These are phyloP conservation scores for Cyanoderma ruficeps DNA, from an alignment of 2,113 vertebrate species.

Conservation along the genomic window DNA sequence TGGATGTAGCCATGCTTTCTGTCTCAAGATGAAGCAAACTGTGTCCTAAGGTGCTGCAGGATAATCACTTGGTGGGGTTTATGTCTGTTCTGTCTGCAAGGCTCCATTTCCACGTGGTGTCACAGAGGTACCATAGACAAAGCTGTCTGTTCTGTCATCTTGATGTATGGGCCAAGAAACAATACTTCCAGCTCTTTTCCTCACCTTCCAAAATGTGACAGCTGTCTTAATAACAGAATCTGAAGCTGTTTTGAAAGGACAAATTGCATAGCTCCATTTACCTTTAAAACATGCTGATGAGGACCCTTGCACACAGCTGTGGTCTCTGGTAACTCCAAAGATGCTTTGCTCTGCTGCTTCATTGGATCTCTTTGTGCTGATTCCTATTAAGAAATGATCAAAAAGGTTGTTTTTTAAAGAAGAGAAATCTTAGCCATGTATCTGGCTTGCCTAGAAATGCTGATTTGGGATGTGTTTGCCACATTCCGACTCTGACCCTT, in stretches of 20 bases:
- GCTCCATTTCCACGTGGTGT: background rate
- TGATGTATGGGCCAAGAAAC: background rate
- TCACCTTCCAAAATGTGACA: background rate
- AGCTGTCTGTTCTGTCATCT: background rate
- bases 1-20: background rate
- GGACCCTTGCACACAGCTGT: background rate
- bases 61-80: background rate
- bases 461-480: background rate
- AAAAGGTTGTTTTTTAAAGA: background rate
- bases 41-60: background rate
- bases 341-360: background rate
- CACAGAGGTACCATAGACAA: background rate
- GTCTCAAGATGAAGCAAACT: background rate
- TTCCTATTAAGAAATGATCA: background rate
- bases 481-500: background rate
- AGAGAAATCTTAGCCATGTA: background rate
- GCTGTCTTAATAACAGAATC: background rate
- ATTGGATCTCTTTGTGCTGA: background rate
- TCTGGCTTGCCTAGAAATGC: background rate
- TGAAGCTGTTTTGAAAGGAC: background rate
- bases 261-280: background rate
- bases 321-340: background rate
- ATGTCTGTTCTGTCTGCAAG: background rate
- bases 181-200: background rate
- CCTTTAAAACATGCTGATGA: background rate